Conservation (phyloP, 2,888 invertebrate genomes). For the Iselma pallidipennis region DNA sequence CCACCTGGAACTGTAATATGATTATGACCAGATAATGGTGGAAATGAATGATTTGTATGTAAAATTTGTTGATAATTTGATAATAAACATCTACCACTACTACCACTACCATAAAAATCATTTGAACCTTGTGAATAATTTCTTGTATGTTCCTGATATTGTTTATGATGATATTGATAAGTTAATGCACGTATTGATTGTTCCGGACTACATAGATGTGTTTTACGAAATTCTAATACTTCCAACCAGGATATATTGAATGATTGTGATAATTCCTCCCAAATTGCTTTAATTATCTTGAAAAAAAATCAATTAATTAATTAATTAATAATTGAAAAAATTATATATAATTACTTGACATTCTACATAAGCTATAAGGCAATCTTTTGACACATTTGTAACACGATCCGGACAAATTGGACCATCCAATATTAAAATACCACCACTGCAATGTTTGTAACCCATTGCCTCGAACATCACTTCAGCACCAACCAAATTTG, state of each 20-base stretch:
- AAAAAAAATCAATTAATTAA: constrained; percentile 29
- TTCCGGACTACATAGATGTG: constrained; percentile 60
- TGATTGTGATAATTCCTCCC: constrained; percentile 68
- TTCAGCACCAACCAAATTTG: constrained; percentile 78
- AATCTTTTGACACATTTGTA: constrained; percentile 78
- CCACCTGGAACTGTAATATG: constrained; percentile 20
- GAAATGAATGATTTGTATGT: constrained; percentile 43
- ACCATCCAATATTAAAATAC: constrained; percentile 67
- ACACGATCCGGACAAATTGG: constrained; percentile 83
- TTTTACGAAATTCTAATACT: constrained; percentile 66
- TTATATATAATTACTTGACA: constrained; percentile 68
- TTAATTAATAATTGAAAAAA: neutral
- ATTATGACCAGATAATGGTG: constrained; percentile 35
- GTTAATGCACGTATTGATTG: constrained; percentile 59
- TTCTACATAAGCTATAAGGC: constrained; percentile 84
- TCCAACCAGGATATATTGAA: constrained; percentile 67
- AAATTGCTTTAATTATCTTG: constrained; percentile 76
- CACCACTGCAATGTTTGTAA: constrained; percentile 66
- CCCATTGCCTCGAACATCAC: constrained; percentile 81
- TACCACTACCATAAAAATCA: neutral
- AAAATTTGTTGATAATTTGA: constrained; percentile 9
- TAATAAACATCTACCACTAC: constrained; percentile 2
- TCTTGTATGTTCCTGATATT: constrained; percentile 49
- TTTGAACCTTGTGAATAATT: constrained; percentile 34
- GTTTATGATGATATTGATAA: constrained; percentile 55